A percentile compares a stretch with the other conserved stretches of the same genome.
phyloP scores from a whole-genome alignment of 2,113 vertebrate species.

The Muntiacus reevesi region DNA sequence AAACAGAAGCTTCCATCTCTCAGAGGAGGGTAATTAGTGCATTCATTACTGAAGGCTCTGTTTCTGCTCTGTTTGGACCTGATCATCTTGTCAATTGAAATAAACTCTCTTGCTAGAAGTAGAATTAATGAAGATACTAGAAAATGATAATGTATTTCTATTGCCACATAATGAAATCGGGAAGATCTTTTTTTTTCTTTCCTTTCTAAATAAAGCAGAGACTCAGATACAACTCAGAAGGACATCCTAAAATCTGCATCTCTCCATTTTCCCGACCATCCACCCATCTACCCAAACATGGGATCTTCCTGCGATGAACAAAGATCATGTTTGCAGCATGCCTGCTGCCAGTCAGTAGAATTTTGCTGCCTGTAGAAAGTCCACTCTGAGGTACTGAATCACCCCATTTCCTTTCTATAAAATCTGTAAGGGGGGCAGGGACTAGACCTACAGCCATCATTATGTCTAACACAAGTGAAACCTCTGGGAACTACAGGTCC shows the following conservation, averaged over 20 bases:
- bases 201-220: background rate
- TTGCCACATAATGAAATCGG: background rate
- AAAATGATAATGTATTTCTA: background rate
- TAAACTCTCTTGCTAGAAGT: background rate
- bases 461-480: background rate
- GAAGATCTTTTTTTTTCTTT: background rate
- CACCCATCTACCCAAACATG: background rate
- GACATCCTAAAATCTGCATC: background rate
- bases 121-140: background rate
- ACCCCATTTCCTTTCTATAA: background rate
- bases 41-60: background rate
- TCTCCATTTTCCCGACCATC: background rate
- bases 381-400: background rate
- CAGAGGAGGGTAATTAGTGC: background rate
- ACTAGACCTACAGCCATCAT: background rate
- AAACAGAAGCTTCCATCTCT: background rate
- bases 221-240: background rate
- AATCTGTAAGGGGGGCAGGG: background rate
- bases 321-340: background rate
- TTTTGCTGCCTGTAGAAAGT: background rate
- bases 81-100: background rate
- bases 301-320: background rate
- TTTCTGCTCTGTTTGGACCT: background rate
- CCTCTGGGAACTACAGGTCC: background rate
- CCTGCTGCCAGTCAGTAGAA: background rate